Conservation (phyloP, 2,113 vertebrate species). For the Syngnathus floridae region DNA sequence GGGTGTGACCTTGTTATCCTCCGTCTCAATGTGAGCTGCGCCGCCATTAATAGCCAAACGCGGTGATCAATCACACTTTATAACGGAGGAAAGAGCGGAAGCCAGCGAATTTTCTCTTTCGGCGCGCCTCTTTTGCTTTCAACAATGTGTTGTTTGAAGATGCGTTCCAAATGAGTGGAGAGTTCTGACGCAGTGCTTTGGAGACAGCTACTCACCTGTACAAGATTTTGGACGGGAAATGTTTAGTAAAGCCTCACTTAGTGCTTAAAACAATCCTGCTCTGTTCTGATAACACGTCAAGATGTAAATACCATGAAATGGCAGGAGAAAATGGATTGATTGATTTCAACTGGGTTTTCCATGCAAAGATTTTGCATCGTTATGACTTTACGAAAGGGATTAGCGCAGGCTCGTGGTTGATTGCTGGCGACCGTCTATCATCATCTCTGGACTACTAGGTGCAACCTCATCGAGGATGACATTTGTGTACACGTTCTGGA, state of each 20-base stretch:
- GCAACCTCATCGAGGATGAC: slow-evolving; percentile 52
- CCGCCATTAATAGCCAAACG: slow-evolving; percentile 42
- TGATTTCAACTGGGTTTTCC: too few species aligned
- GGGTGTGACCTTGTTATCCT: slow-evolving; percentile 46
- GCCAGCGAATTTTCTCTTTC: slow-evolving; percentile 12
- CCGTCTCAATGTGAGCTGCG: slow-evolving; percentile 26
- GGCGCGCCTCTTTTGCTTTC: slow-evolving; percentile 12
- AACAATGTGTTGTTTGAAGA: slow-evolving; percentile 5
- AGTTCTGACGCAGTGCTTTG: slow-evolving; percentile 8
- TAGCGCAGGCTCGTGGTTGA: slow-evolving; percentile 12
- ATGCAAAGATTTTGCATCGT: not conserved
- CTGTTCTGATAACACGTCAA: too few species aligned
- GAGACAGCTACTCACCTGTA: too few species aligned
- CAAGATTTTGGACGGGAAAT: not conserved
- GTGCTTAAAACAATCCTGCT: slow-evolving; percentile 2
- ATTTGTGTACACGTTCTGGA: slow-evolving; percentile 52
- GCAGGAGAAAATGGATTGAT: too few species aligned
- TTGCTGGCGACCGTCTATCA: slow-evolving; percentile 46
- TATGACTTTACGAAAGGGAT: too few species aligned
- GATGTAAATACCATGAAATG: too few species aligned
- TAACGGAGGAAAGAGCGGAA: slow-evolving; percentile 36
- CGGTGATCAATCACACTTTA: slow-evolving; percentile 47
- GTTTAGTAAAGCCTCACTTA: slow-evolving; percentile 2
- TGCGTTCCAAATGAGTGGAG: slow-evolving; percentile 14
- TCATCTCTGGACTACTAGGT: slow-evolving; percentile 35